A percentile compares a stretch with the other conserved stretches of the same genome.
Conservation (phyloP, 2,888 invertebrate species). For the Aporophyla nigra region DNA sequence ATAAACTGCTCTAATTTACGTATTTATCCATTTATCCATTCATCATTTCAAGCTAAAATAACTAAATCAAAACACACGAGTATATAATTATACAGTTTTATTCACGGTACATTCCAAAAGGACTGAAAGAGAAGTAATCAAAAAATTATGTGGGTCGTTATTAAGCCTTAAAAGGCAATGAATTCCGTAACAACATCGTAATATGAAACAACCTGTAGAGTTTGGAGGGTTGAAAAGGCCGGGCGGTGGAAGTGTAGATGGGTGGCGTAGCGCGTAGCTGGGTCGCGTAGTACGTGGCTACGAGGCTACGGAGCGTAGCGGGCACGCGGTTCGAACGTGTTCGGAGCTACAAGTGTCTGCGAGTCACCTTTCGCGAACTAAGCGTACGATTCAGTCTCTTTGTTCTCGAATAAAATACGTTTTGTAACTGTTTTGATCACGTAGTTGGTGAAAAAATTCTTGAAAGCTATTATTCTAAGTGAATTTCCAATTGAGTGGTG, state of each 20-base stretch:
- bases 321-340: conserved; percentile 33
- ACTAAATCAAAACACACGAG: neutral
- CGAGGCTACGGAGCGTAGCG: conserved; percentile 43
- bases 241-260: conserved; percentile 37
- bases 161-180: conserved; percentile 58
- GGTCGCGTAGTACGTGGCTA: conserved; percentile 34
- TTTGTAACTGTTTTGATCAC: conserved; percentile 22
- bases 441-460: conserved; percentile 9
- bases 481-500: neutral
- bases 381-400: conserved; percentile 29
- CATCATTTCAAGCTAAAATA: neutral
- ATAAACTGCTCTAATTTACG: neutral
- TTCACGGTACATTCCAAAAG: conserved; percentile 5
- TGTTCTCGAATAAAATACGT: conserved; percentile 31
- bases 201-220: conserved; percentile 55
- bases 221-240: conserved; percentile 39
- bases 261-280: conserved; percentile 47
- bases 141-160: conserved; percentile 55
- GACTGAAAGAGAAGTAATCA: conserved; percentile 38
- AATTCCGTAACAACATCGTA: conserved; percentile 60
- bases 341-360: conserved; percentile 63
- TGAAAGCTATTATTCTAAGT: neutral
- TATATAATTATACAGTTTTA: conserved; percentile 2
- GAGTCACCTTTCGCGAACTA: conserved; percentile 16
- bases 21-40: neutral